phyloP scores from a whole-genome alignment of 2,888 invertebrate species.

The Cerastoderma edule region DNA sequence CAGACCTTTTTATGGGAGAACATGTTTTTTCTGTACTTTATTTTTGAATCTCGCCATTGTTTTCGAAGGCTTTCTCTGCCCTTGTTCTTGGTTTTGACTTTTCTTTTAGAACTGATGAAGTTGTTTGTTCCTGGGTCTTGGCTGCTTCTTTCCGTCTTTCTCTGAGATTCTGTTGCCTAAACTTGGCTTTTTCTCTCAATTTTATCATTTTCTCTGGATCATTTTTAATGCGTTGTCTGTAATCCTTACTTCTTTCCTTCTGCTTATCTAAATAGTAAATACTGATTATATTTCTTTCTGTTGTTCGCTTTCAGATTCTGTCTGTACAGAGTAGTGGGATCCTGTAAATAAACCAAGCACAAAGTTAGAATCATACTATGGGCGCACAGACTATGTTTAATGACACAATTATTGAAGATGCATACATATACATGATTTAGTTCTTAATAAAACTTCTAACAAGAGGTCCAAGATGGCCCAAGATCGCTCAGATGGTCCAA shows the following conservation, averaged over 20 bases:
- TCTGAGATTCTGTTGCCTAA: constrained; percentile 30
- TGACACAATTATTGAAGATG: constrained; percentile 5
- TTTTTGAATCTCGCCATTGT: constrained; percentile 37
- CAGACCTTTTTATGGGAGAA: constrained; percentile 36
- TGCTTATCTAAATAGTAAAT: constrained; percentile 41
- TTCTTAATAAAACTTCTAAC: constrained; percentile 5
- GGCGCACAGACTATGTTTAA: constrained; percentile 5
- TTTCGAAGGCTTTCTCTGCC: constrained; percentile 23
- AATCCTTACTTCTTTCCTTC: constrained; percentile 33
- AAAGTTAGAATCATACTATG: constrained; percentile 5
- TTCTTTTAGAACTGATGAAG: constrained; percentile 20
- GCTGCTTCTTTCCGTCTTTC: constrained; percentile 36
- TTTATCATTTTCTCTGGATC: constrained; percentile 35
- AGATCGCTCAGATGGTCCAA: constrained; percentile 5
- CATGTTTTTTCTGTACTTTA: constrained; percentile 37
- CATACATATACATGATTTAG: constrained; percentile 5
- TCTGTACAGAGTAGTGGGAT: constrained; percentile 32
- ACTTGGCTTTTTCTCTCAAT: constrained; percentile 35
- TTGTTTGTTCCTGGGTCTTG: constrained; percentile 29
- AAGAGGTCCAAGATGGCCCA: constrained; percentile 2
- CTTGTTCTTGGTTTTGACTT: constrained; percentile 35
- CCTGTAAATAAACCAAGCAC: constrained; percentile 5
- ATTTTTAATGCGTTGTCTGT: constrained; percentile 39
- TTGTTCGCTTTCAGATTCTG: constrained; percentile 32
- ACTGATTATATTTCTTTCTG: constrained; percentile 34